A percentile compares a stretch with the other conserved stretches of the same genome.
Conservation (phyloP, 2,888 invertebrate species). For the Cheilosia urbana region DNA sequence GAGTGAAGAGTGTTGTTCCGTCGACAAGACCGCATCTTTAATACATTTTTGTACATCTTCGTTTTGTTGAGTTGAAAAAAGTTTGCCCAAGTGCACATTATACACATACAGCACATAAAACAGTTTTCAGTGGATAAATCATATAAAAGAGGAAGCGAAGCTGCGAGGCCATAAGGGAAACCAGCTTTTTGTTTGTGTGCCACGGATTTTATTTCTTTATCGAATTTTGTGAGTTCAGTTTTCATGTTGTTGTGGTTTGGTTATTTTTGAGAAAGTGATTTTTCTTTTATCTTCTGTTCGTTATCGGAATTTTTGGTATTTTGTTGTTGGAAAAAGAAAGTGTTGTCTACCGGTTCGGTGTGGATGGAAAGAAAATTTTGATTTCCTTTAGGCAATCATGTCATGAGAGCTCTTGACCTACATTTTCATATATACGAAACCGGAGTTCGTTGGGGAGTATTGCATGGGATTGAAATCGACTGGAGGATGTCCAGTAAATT, state of each 20-base stretch:
- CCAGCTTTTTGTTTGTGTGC: constrained; percentile 28
- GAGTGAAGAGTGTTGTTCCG: constrained; percentile 67
- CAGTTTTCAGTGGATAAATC: constrained; percentile 54
- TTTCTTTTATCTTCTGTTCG: neutral
- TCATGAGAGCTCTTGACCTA: constrained; percentile 56
- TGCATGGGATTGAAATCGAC: neutral
- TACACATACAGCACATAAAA: constrained; percentile 2
- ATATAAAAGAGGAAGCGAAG: constrained; percentile 29
- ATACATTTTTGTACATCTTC: neutral
- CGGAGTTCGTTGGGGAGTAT: constrained; percentile 30
- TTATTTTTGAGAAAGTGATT: constrained; percentile 46
- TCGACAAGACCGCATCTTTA: neutral
- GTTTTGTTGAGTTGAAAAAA: constrained; percentile 26
- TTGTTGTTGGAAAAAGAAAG: constrained; percentile 56
- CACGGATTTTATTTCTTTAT: constrained; percentile 40
- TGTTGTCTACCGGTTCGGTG: constrained; percentile 28
- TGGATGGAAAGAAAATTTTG: constrained; percentile 40
- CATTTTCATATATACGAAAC: constrained; percentile 29
- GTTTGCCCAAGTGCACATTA: constrained; percentile 46
- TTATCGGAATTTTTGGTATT: constrained; percentile 29
- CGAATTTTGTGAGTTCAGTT: constrained; percentile 50
- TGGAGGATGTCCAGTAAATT: constrained; percentile 21
- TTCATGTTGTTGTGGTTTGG: constrained; percentile 19
- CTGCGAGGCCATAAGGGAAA: constrained; percentile 26
- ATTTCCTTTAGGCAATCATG: constrained; percentile 34